These are phyloP conservation scores for Priocnemis perturbator DNA, from an alignment of 2,888 invertebrate genomes.

Conservation along the genomic window DNA sequence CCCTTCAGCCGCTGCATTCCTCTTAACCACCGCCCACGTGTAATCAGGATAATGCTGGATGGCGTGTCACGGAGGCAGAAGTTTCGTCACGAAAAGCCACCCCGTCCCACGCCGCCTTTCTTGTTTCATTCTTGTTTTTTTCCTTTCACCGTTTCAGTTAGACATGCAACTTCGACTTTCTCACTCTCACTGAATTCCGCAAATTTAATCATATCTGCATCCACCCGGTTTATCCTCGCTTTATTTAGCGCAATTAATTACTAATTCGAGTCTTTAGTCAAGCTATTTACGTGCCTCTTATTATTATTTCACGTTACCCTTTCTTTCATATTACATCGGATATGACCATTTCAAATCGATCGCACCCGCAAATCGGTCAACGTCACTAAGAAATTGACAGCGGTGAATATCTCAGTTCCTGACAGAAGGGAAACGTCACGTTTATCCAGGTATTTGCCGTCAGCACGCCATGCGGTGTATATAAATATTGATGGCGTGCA, in stretches of 20 bases:
- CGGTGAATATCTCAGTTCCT: conserved; percentile 23
- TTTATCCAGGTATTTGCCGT: conserved; percentile 38
- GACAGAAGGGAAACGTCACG: conserved; percentile 17
- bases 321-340: too few relatives aligned
- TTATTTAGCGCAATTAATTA: not conserved
- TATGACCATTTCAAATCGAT: too few relatives aligned
- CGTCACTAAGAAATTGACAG: too few relatives aligned
- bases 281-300: too few relatives aligned
- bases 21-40: conserved; percentile 6
- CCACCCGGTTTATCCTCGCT: not conserved
- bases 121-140: conserved; percentile 19
- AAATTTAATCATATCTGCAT: not conserved
- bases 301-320: too few relatives aligned
- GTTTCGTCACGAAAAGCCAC: conserved; percentile 13
- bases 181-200: too few relatives aligned
- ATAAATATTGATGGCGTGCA: conserved; percentile 32
- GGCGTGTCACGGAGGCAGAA: conserved; percentile 14
- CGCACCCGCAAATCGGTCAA: too few relatives aligned
- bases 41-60: conserved; percentile 17
- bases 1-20: not conserved
- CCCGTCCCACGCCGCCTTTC: conserved; percentile 6
- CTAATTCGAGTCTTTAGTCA: not conserved
- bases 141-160: conserved; percentile 7
- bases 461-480: conserved; percentile 14
- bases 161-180: too few relatives aligned